These are phyloP conservation scores for Callipepla squamata DNA, from an alignment of 2,113 vertebrate species.

Conservation along the genomic window DNA sequence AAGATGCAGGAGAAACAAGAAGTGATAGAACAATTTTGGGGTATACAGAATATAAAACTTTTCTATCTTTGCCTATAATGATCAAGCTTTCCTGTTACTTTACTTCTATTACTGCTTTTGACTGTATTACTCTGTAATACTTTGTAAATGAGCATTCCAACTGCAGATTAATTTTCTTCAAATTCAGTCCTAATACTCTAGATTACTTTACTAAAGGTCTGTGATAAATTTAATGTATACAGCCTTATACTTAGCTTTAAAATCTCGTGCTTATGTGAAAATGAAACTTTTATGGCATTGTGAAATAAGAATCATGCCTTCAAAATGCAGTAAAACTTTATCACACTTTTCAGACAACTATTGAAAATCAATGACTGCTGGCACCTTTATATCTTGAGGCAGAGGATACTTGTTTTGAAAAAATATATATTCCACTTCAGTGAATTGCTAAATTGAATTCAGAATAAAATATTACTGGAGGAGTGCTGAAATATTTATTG, in stretches of 20 bases:
- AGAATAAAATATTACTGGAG: neutral
- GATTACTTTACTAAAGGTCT: neutral
- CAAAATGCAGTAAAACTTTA: neutral
- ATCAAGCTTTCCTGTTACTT: neutral
- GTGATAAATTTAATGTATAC: neutral
- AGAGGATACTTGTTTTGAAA: neutral
- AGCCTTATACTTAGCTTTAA: neutral
- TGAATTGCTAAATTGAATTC: neutral
- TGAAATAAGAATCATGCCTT: constrained; percentile 1
- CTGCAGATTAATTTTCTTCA: neutral
- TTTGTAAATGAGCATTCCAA: neutral
- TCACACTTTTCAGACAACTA: neutral
- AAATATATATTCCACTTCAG: neutral
- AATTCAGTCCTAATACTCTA: neutral
- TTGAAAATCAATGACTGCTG: neutral
- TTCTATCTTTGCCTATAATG: neutral
- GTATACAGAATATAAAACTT: neutral
- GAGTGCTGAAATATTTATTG: neutral
- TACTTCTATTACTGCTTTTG: neutral
- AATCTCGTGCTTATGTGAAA: neutral
- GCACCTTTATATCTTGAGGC: neutral
- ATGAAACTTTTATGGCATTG: neutral
- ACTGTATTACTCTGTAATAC: neutral
- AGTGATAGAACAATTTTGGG: neutral
- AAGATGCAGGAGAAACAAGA: neutral